Conservation (phyloP, 2,113 vertebrate genomes). For the Tretioscincus oriximinensis region DNA sequence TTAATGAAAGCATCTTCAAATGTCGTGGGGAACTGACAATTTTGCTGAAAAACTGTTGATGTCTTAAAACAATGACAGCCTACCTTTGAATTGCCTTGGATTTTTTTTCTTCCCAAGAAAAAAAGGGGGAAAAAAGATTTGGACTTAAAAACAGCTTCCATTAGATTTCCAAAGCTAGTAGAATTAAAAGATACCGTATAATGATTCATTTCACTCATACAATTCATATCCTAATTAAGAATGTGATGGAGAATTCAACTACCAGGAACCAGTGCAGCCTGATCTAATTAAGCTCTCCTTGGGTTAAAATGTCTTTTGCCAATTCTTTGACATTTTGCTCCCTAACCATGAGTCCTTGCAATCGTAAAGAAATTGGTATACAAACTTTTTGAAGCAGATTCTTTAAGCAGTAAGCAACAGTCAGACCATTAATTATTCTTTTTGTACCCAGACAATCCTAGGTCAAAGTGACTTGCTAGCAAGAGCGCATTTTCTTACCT, state of each 20-base stretch:
- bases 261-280: background rate
- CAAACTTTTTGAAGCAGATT: background rate
- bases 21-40: background rate
- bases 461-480: too few relatives aligned
- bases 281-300: background rate
- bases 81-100: background rate
- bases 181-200: background rate
- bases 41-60: background rate
- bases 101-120: background rate
- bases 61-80: background rate
- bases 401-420: background rate
- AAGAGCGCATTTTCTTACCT: too few relatives aligned
- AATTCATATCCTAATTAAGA: background rate
- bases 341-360: too few relatives aligned
- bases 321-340: background rate
- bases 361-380: background rate
- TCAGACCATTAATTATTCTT: too few relatives aligned
- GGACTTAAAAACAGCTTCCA: background rate
- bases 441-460: too few relatives aligned
- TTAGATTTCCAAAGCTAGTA: too few relatives aligned
- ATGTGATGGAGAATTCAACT: background rate
- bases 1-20: background rate
- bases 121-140: background rate
- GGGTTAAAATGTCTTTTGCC: background rate
- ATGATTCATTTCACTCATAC: background rate